Evolutionary conservation across 1,140 invertebrate genomes (phyloP), one percentile per base, ranked within the genome.

Genomic region (Calycopis cecrops): DNA sequence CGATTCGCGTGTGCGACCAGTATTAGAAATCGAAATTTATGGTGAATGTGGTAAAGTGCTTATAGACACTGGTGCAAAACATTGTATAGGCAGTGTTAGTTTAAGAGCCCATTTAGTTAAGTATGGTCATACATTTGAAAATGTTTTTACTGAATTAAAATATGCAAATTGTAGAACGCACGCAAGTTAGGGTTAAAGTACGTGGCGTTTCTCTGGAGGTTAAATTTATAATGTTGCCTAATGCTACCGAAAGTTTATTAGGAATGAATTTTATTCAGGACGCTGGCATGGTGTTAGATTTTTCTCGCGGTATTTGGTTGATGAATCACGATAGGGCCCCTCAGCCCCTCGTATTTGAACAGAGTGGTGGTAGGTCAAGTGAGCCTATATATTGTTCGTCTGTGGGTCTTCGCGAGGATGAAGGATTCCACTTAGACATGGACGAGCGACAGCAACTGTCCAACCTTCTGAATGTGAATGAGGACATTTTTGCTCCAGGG

Each of bases 61-160:
- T 51, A 35, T 68, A 16, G 62, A 62, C 9, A 58, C 61, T 18
- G 59, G 59, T 49, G 63, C 61, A 21, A 62, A 60, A 38, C 57
- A 58, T 42, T 55, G 9, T 33, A 49, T 68, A 38, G 65, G 42
- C 0, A 60, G 57, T 62, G 52, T 57, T 55, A 57, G 47, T 35
- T 50, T 60, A 48, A 50, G 44, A 44, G 8, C 48, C 8, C 49
- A 42, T 16, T 58, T 62, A 52, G 3, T 55, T 58, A 62, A 60
- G 14, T 47, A 59, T 52, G 14, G 47, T 38, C 38, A 52, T 47
- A 33, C 16, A 1, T 38, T 38, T n/a, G 4, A 9, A 4, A 38
- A 38, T n/a, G 11, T 38, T 10, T 38, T 38, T 38, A 0, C 10
- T 1, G 10, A 38, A 38, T 38, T 38, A 1, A 38, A 38, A n/a